Percentiles rank a stretch among this genome's conserved stretches.
These are phyloP conservation scores for Andrena cerasifolii DNA, from an alignment of 1,140 invertebrate species.

Conservation along the genomic window DNA sequence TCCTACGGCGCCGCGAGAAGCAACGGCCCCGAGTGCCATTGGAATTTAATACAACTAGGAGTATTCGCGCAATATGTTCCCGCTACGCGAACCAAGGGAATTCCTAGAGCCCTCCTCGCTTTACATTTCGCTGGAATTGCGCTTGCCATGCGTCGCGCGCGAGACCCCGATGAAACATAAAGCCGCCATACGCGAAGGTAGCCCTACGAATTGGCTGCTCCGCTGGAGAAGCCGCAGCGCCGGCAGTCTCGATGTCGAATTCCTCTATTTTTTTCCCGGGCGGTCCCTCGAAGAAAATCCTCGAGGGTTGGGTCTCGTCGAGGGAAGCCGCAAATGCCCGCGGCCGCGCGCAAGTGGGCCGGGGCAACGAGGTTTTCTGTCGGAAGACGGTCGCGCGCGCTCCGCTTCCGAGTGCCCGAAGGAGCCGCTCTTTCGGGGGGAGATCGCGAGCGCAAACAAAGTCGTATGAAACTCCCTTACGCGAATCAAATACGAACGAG, in stretches of 20 bases:
- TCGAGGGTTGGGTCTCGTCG: slow-evolving; percentile 1
- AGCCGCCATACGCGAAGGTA: not conserved
- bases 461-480: not conserved
- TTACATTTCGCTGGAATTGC: not conserved
- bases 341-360: slow-evolving; percentile 6
- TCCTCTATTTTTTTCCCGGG: not conserved
- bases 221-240: too few species aligned
- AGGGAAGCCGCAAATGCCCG: slow-evolving; percentile 44
- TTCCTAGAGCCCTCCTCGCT: not conserved
- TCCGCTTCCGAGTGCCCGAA: not conserved
- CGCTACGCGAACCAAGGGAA: not conserved
- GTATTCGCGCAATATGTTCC: not conserved
- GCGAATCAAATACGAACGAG: slow-evolving; percentile 1
- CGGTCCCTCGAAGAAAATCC: not conserved
- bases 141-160: not conserved
- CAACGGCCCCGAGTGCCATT: not conserved
- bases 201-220: not conserved
- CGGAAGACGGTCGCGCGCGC: slow-evolving; percentile 6
- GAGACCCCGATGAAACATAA: not conserved
- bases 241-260: too few species aligned
- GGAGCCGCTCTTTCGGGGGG: slow-evolving; percentile 14
- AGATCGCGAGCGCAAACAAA: slow-evolving; percentile 41
- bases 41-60: slow-evolving; percentile 22
- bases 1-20: not conserved
- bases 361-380: slow-evolving; percentile 34